phyloP scores from a whole-genome alignment of 30 jellyfish, hydroid and myxozoan genomes.

The Cassiopea andromeda region DNA sequence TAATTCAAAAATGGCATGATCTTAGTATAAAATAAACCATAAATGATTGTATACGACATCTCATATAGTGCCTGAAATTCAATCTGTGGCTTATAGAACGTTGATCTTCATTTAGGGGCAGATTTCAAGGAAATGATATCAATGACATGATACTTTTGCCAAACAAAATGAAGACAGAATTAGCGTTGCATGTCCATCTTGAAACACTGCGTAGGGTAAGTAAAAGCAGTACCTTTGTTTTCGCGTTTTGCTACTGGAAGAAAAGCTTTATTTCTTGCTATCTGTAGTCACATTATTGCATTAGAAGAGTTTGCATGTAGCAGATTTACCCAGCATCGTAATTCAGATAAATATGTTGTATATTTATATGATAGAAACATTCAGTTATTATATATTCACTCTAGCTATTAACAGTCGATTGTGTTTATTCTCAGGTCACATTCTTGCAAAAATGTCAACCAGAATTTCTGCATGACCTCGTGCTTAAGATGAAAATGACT shows the following conservation, averaged over 20 bases:
- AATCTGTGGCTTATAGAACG: background rate
- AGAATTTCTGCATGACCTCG: constrained; percentile 93
- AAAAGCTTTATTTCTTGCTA: background rate
- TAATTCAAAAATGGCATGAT: no score
- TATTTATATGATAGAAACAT: no score
- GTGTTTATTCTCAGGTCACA: constrained; percentile 70
- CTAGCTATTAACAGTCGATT: no score
- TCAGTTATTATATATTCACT: no score
- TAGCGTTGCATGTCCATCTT: constrained; percentile 97
- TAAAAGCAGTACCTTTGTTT: background rate
- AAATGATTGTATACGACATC: no score
- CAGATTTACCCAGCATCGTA: no score
- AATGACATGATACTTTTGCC: constrained; percentile 88
- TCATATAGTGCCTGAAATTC: no score
- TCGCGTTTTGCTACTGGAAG: background rate
- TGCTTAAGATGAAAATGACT: constrained; percentile 88
- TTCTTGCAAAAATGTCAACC: constrained; percentile 95
- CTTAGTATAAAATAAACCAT: no score
- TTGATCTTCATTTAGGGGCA: constrained; percentile 66
- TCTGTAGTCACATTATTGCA: no score
- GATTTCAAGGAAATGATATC: constrained; percentile 93
- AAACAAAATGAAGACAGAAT: constrained; percentile 91
- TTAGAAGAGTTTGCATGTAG: no score
- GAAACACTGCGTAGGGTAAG: constrained; percentile 91
- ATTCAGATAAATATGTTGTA: no score